Percentiles rank a stretch among this genome's conserved stretches.
These are phyloP conservation scores for Amaurobius ferox DNA, from an alignment of 2,888 invertebrate genomes.

Conservation along the genomic window DNA sequence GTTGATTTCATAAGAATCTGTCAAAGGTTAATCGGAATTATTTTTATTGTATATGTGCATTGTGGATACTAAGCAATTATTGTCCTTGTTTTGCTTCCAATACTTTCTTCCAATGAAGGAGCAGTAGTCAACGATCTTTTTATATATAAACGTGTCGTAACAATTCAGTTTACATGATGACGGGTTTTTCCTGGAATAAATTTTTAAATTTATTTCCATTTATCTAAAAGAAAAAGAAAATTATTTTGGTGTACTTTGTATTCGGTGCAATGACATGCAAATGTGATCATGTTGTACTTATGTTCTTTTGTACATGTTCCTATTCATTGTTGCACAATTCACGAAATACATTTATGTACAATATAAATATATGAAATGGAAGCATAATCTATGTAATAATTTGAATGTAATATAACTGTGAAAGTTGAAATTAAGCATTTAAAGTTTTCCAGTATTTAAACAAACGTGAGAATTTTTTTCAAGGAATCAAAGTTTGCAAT, in stretches of 20 bases:
- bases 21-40: background rate
- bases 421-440: too few relatives aligned
- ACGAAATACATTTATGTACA: too few relatives aligned
- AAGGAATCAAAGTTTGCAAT: too few relatives aligned
- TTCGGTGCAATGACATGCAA: slow-evolving; percentile 17
- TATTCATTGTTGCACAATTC: too few relatives aligned
- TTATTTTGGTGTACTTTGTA: background rate
- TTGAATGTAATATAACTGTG: too few relatives aligned
- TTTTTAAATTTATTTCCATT: slow-evolving; percentile 4
- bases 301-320: too few relatives aligned
- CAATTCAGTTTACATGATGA: background rate
- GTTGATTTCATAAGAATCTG: background rate
- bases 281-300: background rate
- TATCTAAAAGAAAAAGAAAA: background rate
- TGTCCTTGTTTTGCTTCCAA: slow-evolving; percentile 17
- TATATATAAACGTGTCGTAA: background rate
- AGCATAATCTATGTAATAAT: too few relatives aligned
- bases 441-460: too few relatives aligned
- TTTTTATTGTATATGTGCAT: background rate
- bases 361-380: too few relatives aligned
- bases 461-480: too few relatives aligned
- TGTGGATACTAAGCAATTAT: slow-evolving; percentile 62
- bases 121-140: slow-evolving; percentile 19
- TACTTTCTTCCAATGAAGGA: slow-evolving; percentile 2
- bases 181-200: slow-evolving; percentile 1